Evolutionary conservation across 2,797 vertebrate species (phyloP).

Genomic region (Xerus rutilus): DNA sequence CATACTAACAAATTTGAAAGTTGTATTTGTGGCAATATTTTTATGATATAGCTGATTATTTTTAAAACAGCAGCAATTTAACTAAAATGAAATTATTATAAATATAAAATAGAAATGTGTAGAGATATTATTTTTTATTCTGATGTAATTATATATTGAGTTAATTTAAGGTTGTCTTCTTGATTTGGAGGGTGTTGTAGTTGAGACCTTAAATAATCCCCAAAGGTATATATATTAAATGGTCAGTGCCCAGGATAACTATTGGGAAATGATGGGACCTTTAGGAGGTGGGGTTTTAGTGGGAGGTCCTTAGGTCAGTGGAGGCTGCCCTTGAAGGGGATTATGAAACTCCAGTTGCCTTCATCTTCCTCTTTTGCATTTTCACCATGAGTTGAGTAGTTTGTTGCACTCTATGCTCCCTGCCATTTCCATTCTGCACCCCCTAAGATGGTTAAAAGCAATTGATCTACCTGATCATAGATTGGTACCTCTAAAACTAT

Average conservation of each 20-base stretch:
- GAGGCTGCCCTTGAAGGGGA: too few species aligned
- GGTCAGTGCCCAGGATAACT: too few species aligned
- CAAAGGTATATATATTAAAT: background rate
- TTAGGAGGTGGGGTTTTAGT: background rate
- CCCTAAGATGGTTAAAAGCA: too few species aligned
- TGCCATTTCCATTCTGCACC: too few species aligned
- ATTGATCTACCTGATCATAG: background rate
- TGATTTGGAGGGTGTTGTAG: background rate
- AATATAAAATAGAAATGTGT: background rate
- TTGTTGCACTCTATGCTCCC: too few species aligned
- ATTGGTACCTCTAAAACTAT: background rate
- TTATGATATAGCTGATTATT: background rate
- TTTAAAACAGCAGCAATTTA: background rate
- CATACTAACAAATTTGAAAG: constrained; percentile 27
- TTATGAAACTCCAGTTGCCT: background rate
- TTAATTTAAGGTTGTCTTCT: background rate
- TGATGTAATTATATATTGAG: background rate
- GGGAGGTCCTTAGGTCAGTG: too few species aligned
- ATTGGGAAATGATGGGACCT: background rate
- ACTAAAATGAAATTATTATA: background rate
- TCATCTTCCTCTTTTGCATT: background rate
- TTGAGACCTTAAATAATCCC: background rate
- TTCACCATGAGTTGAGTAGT: background rate
- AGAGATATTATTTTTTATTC: background rate
- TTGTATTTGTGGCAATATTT: background rate